Conservation (phyloP, 2,797 vertebrate genomes). For the Xenentodon cancila region DNA sequence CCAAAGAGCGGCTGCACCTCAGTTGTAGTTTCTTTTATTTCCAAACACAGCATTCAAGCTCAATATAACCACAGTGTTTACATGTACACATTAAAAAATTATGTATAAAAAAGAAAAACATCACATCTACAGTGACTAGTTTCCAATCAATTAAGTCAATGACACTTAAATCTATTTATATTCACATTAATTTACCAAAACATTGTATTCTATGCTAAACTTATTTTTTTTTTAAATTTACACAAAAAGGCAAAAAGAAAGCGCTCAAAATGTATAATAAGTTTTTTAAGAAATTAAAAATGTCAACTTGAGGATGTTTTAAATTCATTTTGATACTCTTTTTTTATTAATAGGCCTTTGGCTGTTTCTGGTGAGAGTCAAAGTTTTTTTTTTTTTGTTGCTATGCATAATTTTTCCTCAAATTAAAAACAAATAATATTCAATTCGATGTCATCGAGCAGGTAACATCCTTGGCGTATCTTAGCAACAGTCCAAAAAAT, state of each 20-base stretch:
- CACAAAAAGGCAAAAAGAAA: constrained; percentile 27
- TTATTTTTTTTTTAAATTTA: too few relatives aligned
- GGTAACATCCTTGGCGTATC: too few relatives aligned
- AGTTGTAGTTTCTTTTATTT: constrained; percentile 81
- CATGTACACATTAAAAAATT: constrained; percentile 89
- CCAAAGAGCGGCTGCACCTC: constrained; percentile 16
- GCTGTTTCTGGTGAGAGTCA: too few relatives aligned
- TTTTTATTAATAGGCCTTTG: too few relatives aligned
- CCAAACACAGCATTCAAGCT: constrained; percentile 96
- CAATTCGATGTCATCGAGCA: too few relatives aligned
- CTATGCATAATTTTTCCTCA: too few relatives aligned
- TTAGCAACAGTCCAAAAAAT: too few relatives aligned
- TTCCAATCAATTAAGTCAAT: constrained; percentile 43
- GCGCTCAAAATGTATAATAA: constrained; percentile 54
- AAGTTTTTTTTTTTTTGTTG: too few relatives aligned
- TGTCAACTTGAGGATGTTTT: constrained; percentile 65
- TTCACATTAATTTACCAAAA: constrained; percentile 77
- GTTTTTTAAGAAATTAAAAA: constrained; percentile 67
- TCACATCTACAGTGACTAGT: constrained; percentile 66
- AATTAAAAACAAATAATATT: too few relatives aligned
- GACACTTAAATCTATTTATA: constrained; percentile 69
- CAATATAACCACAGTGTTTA: constrained; percentile 95
- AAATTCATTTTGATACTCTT: constrained; percentile 57
- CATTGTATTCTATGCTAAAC: constrained; percentile 64
- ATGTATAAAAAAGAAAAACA: constrained; percentile 54